These are phyloP conservation scores for Stylophora pistillata DNA, from an alignment of 64 coral and sea anemone genomes.

Conservation along the genomic window DNA sequence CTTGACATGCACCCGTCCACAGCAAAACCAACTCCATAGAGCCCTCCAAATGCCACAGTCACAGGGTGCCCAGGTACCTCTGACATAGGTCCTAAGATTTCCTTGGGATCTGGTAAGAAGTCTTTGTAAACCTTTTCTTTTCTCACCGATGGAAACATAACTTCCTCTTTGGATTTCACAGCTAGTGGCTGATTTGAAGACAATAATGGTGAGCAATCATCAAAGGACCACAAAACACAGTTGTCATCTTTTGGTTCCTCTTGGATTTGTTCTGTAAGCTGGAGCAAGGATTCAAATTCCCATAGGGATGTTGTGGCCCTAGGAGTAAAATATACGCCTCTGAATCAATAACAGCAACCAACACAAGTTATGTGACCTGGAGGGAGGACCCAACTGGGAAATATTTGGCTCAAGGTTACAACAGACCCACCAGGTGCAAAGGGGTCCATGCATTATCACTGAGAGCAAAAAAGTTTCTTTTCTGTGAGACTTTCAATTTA, in stretches of 20 bases:
- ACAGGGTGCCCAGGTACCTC: constrained; percentile 87
- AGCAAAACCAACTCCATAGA: constrained; percentile 81
- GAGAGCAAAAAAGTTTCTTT: too few relatives aligned
- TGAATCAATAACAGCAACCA: too few relatives aligned
- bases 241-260: constrained; percentile 54
- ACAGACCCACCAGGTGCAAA: too few relatives aligned
- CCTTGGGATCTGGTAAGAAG: constrained; percentile 69
- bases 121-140: constrained; percentile 78
- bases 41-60: constrained; percentile 66
- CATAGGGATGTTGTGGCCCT: background rate
- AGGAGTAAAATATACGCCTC: background rate
- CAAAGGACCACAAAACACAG: constrained; percentile 85
- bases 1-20: constrained; percentile 40
- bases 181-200: background rate
- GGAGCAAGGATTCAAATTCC: background rate
- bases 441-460: too few relatives aligned
- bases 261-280: background rate
- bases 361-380: too few relatives aligned
- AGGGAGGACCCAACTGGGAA: too few relatives aligned
- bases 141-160: constrained; percentile 65
- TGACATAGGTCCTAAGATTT: constrained; percentile 65
- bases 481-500: too few relatives aligned
- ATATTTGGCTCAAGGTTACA: too few relatives aligned
- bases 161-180: constrained; percentile 9
- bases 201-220: constrained; percentile 38